These are phyloP conservation scores for Charaxes varanes DNA, from an alignment of 1,140 invertebrate genomes.

Conservation along the genomic window DNA sequence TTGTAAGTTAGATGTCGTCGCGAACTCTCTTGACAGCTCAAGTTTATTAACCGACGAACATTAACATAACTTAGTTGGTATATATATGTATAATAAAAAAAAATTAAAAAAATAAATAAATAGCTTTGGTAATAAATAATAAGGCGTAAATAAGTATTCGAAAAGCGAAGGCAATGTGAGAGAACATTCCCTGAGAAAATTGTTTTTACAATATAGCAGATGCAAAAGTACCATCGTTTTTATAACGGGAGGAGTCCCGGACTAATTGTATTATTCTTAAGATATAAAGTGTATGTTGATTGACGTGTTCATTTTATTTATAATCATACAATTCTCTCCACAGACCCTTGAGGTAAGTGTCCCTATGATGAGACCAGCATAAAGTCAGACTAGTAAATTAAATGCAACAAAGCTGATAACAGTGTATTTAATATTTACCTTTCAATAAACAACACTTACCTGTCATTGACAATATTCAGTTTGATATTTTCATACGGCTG, in stretches of 20 bases:
- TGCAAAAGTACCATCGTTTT: constrained; percentile 18
- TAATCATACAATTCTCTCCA: constrained; percentile 65
- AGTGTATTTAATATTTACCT: too few species aligned
- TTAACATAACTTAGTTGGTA: constrained; percentile 23
- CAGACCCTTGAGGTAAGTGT: constrained; percentile 66
- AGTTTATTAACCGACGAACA: constrained; percentile 35
- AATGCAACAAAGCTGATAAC: too few species aligned
- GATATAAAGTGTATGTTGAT: constrained; percentile 73
- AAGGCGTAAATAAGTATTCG: constrained; percentile 38
- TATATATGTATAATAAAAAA: constrained; percentile 40
- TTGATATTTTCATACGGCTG: too few species aligned
- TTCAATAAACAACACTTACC: too few species aligned
- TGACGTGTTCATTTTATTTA: constrained; percentile 71
- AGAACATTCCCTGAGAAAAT: constrained; percentile 52
- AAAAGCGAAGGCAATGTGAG: constrained; percentile 50
- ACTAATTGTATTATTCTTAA: constrained; percentile 67
- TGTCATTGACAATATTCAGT: too few species aligned
- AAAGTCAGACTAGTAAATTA: too few species aligned
- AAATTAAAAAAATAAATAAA: too few species aligned
- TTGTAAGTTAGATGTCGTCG: constrained; percentile 35
- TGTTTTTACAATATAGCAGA: constrained; percentile 38
- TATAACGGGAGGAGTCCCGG: constrained; percentile 27
- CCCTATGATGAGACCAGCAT: constrained; percentile 36
- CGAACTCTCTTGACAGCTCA: constrained; percentile 41
- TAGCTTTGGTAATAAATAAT: constrained; percentile 43